These are phyloP conservation scores for Trachymyrmex septentrionalis DNA, from an alignment of 1,140 invertebrate species.

Conservation along the genomic window DNA sequence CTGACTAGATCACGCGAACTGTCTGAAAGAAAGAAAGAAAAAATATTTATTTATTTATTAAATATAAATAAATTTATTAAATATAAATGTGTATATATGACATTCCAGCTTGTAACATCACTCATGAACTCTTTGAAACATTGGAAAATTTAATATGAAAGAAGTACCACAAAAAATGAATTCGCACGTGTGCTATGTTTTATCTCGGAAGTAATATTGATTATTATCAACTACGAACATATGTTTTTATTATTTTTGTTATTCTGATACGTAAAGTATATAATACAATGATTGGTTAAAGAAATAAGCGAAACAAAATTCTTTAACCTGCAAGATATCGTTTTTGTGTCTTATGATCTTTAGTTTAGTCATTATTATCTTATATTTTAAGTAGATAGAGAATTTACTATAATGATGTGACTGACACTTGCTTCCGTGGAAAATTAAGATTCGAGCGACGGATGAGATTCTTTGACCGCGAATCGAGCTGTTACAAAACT, in stretches of 20 bases:
- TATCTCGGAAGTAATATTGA: background rate
- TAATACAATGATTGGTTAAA: background rate
- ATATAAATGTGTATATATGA: background rate
- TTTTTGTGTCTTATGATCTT: background rate
- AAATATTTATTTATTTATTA: constrained; percentile 6
- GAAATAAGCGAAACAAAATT: background rate
- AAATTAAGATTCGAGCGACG: constrained; percentile 28
- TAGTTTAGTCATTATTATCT: background rate
- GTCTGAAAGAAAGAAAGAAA: constrained; percentile 6
- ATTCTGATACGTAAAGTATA: background rate
- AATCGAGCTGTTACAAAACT: constrained; percentile 74
- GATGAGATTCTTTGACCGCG: constrained; percentile 52
- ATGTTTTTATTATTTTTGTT: background rate
- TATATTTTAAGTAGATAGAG: background rate
- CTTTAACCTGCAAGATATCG: background rate
- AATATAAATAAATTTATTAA: too few relatives aligned
- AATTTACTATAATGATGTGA: constrained; percentile 27
- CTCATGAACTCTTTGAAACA: background rate
- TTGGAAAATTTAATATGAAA: too few relatives aligned
- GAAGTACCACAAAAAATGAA: background rate
- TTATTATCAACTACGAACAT: too few relatives aligned
- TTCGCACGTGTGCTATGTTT: background rate
- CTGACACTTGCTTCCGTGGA: constrained; percentile 50
- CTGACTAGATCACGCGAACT: background rate
- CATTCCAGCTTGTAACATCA: background rate